Percentiles rank a stretch among this genome's conserved stretches.
phyloP scores from a whole-genome alignment of 1,140 invertebrate species.

The Littorina saxatilis region DNA sequence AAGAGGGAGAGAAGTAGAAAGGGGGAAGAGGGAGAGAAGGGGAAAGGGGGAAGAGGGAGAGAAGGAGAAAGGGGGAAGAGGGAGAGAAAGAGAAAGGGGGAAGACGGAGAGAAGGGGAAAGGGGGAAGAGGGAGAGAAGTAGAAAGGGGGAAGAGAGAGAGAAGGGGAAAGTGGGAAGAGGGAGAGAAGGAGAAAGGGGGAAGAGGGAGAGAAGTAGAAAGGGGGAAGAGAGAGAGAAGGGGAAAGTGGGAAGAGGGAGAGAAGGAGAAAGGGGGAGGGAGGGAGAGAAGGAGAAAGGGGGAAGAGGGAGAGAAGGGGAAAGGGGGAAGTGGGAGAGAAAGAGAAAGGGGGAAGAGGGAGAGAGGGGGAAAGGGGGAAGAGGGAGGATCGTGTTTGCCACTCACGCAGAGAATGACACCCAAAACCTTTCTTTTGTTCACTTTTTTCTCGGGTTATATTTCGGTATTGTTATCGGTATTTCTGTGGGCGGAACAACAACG shows the following conservation, averaged over 20 bases:
- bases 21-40: not conserved
- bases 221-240: not conserved
- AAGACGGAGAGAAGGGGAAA: constrained; percentile 8
- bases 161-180: not conserved
- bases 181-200: too few relatives aligned
- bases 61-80: constrained; percentile 1
- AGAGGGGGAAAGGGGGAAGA: too few relatives aligned
- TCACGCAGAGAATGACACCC: too few relatives aligned
- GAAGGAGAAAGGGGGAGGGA: not conserved
- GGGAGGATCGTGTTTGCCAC: too few relatives aligned
- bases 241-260: not conserved
- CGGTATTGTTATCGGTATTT: too few relatives aligned
- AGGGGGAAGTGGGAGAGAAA: too few relatives aligned
- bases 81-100: constrained; percentile 1
- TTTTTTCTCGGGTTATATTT: too few relatives aligned
- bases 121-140: not conserved
- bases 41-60: not conserved
- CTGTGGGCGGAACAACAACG: too few relatives aligned
- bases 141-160: not conserved
- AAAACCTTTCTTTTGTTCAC: too few relatives aligned
- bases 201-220: not conserved
- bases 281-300: not conserved
- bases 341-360: too few relatives aligned
- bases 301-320: not conserved
- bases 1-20: not conserved